Evolutionary conservation across 2,797 vertebrate species (phyloP).

Genomic region (Crypturellus tataupa): DNA sequence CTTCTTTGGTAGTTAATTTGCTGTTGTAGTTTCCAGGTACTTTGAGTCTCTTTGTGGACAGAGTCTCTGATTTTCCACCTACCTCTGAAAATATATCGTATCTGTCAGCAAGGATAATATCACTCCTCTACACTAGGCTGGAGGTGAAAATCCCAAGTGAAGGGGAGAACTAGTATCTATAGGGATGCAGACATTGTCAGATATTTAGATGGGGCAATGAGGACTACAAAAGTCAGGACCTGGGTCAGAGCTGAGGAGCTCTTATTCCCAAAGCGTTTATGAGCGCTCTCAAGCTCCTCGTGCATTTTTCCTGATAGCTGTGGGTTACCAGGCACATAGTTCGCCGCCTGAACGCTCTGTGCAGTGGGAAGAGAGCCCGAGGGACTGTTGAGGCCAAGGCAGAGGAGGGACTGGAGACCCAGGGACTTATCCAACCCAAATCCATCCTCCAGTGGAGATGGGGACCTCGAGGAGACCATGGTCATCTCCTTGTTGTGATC

Average conservation of each 20-base stretch:
- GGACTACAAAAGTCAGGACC: not conserved
- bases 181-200: not conserved
- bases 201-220: not conserved
- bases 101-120: not conserved
- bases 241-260: not conserved
- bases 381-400: not conserved
- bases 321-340: not conserved
- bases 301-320: not conserved
- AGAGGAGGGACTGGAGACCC: not conserved
- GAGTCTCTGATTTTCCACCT: not conserved
- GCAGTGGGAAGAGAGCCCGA: not conserved
- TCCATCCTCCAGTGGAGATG: not conserved
- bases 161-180: not conserved
- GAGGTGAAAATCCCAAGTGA: not conserved
- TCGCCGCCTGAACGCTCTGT: not conserved
- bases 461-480: not conserved
- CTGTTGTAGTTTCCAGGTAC: not conserved
- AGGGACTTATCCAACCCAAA: too few species aligned
- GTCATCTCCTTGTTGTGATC: not conserved
- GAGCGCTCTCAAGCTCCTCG: not conserved
- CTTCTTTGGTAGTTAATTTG: not conserved
- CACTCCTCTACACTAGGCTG: not conserved
- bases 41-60: not conserved
- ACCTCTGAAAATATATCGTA: not conserved
- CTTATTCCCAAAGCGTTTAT: not conserved